Base-by-base conservation (phyloP, 2,113 vertebrate genomes). In the Saccopteryx leptura region DNA sequence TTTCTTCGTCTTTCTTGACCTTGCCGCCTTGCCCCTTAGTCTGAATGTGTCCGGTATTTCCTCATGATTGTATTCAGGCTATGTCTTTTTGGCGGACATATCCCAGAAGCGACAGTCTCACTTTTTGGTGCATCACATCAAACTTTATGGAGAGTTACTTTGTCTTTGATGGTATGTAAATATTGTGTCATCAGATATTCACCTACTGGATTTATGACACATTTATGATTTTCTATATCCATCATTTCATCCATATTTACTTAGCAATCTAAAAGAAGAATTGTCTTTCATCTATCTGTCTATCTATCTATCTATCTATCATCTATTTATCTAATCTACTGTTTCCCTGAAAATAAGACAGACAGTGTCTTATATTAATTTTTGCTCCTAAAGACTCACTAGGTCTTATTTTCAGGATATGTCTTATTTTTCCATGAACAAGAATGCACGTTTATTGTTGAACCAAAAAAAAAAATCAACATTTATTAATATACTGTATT, bases 101-200 rank as follows among this genome's bases (percentile, higher is more conserved):
- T 39, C 18, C 46, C 24, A 39, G 13, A 66, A 31, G 7, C 23
- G 33, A 79, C 65, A 19, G 6, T 58, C 21, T 84, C 24, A 81
- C 14, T 89, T 84, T 39, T 92, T n/a, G 60, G 17, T 68, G 50
- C 7, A 71, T 60, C 26, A 28, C 5, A 54, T 66, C 24, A 85
- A 28, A 79, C 33, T 78, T 76, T 31, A 11, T 39, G 61, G 69
- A 39, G 33, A 61, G n/a, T 68, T 63, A 71, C 65, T 90, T n/a
- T 48, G 31, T 78, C 54, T 71, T 65, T 90, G 76, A 76, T 7
- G 71, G 5, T 33, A 71, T 28, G 18, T 76, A 48, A 74, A 90
- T 69, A 80, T 46, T 91, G 87, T 91, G 52, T 54, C 65, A 76
- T 93, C n/a, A 90, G 46, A 39, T 54, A 1, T 65, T 94, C 50